Conservation (phyloP, 2,888 invertebrate species). For the Drosophila multiciliata region DNA sequence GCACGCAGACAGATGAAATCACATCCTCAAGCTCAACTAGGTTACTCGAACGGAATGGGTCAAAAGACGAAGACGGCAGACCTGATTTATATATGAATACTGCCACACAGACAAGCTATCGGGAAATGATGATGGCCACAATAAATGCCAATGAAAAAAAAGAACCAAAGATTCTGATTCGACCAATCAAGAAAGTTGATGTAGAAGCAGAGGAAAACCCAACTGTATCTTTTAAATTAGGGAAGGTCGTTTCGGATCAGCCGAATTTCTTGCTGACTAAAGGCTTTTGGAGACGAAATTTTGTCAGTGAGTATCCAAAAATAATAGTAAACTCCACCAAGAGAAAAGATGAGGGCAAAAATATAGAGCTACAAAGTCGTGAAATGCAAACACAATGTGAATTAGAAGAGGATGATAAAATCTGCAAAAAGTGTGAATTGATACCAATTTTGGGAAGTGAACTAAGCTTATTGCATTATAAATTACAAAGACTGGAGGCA, state of each 20-base stretch:
- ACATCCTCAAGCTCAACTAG: background rate
- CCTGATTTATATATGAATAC: background rate
- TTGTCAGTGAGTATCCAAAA: background rate
- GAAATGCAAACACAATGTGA: background rate
- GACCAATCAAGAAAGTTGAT: background rate
- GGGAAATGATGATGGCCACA: background rate
- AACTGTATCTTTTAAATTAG: background rate
- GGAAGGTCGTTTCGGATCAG: background rate
- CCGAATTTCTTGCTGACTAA: background rate
- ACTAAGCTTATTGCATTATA: background rate
- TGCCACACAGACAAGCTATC: background rate
- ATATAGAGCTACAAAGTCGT: no score
- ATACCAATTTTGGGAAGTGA: background rate
- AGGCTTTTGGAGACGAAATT: background rate
- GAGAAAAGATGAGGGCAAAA: background rate
- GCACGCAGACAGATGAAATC: slow-evolving; percentile 16
- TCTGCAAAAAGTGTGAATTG: background rate
- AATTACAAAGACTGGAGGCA: slow-evolving; percentile 4
- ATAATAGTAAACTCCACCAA: background rate
- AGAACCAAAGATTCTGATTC: background rate
- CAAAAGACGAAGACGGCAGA: background rate
- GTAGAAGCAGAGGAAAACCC: background rate
- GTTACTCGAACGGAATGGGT: background rate
- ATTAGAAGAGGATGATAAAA: background rate
- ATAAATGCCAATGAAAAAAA: background rate